Evolutionary conservation across 1,140 invertebrate genomes (phyloP).

Genomic region (Aphis craccivora): DNA sequence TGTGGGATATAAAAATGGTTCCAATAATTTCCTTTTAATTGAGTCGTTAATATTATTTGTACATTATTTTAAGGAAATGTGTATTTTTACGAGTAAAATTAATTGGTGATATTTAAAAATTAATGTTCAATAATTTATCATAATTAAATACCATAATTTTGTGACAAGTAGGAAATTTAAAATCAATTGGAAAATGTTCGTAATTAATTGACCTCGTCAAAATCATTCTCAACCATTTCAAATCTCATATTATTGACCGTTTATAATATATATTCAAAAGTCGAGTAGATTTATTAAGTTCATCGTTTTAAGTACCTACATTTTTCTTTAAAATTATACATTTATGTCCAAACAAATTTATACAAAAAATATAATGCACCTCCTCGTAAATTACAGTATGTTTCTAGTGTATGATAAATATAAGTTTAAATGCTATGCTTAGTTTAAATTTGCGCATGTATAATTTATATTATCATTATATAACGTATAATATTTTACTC

Average conservation of each 20-base stretch:
- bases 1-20: not conserved
- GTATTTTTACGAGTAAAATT: not conserved
- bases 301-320: not conserved
- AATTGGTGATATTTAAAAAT: not conserved
- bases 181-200: not conserved
- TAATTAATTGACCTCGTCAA: conserved; percentile 23
- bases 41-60: not conserved
- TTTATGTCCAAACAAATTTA: not conserved
- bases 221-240: conserved; percentile 26
- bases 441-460: not conserved
- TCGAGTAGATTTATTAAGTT: not conserved
- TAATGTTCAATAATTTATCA: conserved; percentile 21
- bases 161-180: not conserved
- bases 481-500: not conserved
- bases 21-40: not conserved
- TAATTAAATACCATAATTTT: not conserved
- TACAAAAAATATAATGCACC: not conserved
- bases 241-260: conserved; percentile 3
- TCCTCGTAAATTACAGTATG: not conserved
- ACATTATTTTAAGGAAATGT: not conserved
- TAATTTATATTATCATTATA: not conserved
- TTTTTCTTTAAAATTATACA: not conserved
- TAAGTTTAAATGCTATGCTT: not conserved
- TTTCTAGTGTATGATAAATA: not conserved
- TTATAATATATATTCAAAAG: conserved; percentile 8